Evolutionary conservation across 2,888 invertebrate species (phyloP).

Genomic region (Encarsia formosa): DNA sequence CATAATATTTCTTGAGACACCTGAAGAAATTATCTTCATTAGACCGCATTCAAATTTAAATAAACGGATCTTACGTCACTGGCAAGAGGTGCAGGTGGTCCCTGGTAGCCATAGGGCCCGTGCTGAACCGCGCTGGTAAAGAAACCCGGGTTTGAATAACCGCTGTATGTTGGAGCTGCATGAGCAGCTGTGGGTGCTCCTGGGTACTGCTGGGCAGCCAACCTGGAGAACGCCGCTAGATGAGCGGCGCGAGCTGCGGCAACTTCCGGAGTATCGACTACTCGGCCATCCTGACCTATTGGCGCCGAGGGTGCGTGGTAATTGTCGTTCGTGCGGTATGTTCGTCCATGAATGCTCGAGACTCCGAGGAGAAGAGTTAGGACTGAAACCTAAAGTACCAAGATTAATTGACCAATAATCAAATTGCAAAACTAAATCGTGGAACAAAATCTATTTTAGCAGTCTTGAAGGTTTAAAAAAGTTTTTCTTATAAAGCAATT

Average conservation of each 20-base stretch:
- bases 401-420: too few relatives aligned
- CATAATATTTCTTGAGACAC: too few relatives aligned
- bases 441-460: too few relatives aligned
- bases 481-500: too few relatives aligned
- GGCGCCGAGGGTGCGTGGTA: conserved; percentile 29
- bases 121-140: conserved; percentile 23
- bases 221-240: conserved; percentile 35
- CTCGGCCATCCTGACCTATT: conserved; percentile 41
- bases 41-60: too few relatives aligned
- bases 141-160: conserved; percentile 14
- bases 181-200: background rate
- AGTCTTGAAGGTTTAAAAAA: too few relatives aligned
- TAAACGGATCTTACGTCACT: conserved; percentile 30
- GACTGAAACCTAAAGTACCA: too few relatives aligned
- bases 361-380: too few relatives aligned
- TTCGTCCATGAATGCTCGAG: too few relatives aligned
- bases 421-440: too few relatives aligned
- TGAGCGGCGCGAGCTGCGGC: conserved; percentile 44
- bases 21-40: too few relatives aligned
- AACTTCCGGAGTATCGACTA: conserved; percentile 45
- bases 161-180: too few relatives aligned
- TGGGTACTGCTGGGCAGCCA: background rate
- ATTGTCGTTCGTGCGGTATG: background rate
- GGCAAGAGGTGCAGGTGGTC: conserved; percentile 30
- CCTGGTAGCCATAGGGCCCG: conserved; percentile 28